phyloP scores from a whole-genome alignment of 2,113 vertebrate genomes.

The Nerophis ophidion region DNA sequence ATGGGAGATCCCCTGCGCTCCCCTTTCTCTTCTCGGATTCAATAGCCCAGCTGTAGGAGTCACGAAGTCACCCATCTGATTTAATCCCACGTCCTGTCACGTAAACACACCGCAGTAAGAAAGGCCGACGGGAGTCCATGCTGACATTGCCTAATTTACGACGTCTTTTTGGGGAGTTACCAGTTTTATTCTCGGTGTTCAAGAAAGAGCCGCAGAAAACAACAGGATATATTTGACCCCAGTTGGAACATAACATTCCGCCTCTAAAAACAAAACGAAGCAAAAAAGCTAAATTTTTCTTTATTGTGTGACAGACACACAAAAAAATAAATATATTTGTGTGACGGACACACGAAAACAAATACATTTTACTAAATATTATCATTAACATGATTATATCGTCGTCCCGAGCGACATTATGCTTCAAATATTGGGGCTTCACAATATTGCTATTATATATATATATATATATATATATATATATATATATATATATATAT shows the following conservation, averaged over 20 bases:
- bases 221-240: neutral
- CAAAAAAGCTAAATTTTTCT: no score
- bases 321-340: no score
- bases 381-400: no score
- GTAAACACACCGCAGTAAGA: conserved; percentile 25
- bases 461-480: no score
- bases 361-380: no score
- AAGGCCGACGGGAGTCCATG: neutral
- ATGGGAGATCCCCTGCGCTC: conserved; percentile 20
- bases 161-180: neutral
- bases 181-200: neutral
- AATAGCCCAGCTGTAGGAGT: conserved; percentile 42
- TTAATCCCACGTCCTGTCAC: conserved; percentile 38
- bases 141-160: neutral
- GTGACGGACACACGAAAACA: no score
- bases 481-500: no score
- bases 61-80: conserved; percentile 46
- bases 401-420: no score
- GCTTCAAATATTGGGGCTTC: no score
- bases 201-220: neutral
- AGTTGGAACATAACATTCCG: neutral
- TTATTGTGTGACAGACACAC: no score
- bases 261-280: no score
- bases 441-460: no score
- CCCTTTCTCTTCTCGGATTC: conserved; percentile 25